phyloP scores from a whole-genome alignment of 35 echinoderm and acorn worm species.

The Heliocidaris erythrogramma region DNA sequence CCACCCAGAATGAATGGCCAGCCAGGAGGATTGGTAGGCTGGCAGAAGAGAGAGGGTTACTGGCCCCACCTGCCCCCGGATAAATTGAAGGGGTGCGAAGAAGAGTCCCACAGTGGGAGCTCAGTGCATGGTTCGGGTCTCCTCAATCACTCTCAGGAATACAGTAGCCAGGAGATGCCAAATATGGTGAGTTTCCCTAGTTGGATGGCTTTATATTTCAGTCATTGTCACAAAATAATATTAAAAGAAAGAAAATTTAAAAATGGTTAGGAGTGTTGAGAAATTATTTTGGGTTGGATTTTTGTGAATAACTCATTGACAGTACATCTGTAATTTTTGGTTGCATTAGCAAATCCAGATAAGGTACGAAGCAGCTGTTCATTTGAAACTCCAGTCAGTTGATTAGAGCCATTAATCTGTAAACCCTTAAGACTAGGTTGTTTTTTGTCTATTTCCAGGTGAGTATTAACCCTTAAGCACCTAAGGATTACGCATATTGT shows the following conservation, averaged over 20 bases:
- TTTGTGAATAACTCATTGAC: neutral
- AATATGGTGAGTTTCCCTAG: neutral
- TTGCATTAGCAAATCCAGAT: too few relatives aligned
- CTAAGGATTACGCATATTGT: too few relatives aligned
- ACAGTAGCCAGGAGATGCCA: constrained; percentile 17
- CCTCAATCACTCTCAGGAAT: constrained; percentile 22
- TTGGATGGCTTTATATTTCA: neutral
- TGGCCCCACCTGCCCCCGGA: neutral
- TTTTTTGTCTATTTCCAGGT: neutral
- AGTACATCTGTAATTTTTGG: neutral
- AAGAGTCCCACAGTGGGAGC: constrained; percentile 24
- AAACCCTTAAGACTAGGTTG: neutral
- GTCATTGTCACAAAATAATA: neutral
- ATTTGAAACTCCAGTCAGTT: neutral
- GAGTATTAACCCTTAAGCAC: too few relatives aligned
- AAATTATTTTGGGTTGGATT: neutral
- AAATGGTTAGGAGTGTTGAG: too few relatives aligned
- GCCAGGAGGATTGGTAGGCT: neutral
- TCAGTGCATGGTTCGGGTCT: neutral
- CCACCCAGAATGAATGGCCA: neutral
- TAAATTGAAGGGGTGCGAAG: neutral
- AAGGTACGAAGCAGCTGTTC: neutral
- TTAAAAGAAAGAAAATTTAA: too few relatives aligned
- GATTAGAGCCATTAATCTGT: neutral
- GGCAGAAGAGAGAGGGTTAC: constrained; percentile 18